Conservation (phyloP, 2,113 vertebrate species). For the Garra rufa region DNA sequence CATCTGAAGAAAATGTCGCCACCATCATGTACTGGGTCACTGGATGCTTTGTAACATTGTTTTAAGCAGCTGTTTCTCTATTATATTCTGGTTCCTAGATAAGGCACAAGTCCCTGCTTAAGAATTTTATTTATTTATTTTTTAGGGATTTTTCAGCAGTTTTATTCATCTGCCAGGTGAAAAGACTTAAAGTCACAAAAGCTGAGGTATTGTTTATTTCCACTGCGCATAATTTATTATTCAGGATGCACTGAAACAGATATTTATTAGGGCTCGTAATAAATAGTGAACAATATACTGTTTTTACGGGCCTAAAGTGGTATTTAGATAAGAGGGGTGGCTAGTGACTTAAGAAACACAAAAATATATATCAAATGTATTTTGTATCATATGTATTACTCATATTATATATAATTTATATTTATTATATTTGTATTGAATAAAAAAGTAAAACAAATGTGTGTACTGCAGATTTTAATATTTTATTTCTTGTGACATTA, state of each 20-base stretch:
- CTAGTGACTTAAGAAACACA: too few relatives aligned
- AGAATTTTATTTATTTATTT: too few relatives aligned
- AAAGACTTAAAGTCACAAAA: background rate
- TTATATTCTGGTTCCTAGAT: background rate
- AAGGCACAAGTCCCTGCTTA: background rate
- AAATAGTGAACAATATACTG: background rate
- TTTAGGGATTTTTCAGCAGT: background rate
- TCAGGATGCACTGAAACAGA: background rate
- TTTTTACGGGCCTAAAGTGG: background rate
- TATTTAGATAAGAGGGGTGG: too few relatives aligned
- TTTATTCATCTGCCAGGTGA: background rate
- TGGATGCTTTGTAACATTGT: background rate
- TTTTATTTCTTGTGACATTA: too few relatives aligned
- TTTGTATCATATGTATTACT: too few relatives aligned
- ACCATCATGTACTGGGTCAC: background rate
- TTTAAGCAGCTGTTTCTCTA: background rate
- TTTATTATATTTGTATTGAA: too few relatives aligned
- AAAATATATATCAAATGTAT: too few relatives aligned
- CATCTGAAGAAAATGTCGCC: constrained; percentile 8
- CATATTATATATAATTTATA: too few relatives aligned
- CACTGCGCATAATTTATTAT: background rate
- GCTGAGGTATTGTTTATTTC: too few relatives aligned
- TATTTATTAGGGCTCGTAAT: too few relatives aligned
- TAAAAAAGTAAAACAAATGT: too few relatives aligned
- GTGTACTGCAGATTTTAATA: too few relatives aligned